Evolutionary conservation across 1,140 invertebrate species (phyloP), one percentile per base, ranked within the genome.

Genomic region (Pectinophora gossypiella): DNA sequence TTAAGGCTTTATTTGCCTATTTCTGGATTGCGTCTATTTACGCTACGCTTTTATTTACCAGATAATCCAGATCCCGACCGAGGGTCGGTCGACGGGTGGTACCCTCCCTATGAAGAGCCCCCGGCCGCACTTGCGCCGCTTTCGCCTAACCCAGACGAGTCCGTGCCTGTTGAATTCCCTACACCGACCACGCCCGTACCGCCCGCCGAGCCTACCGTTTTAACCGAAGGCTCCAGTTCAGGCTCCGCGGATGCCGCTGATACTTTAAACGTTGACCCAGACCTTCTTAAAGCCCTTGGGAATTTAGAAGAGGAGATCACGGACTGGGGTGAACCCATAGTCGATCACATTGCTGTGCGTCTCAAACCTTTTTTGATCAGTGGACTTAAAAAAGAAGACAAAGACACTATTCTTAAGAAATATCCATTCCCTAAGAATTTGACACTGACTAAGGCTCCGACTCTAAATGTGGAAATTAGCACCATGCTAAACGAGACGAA

Each of bases 341-440:
- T 40, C 38, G 13, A 40, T 16, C 12, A 40, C 16, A 40, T 40
- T 15, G 13, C 38, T 9, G 12, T 19, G 3, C 45, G 43, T 16
- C 40, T 22, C 0, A 22, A 53, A 19, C 45, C 16, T 1, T 32
- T 58, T 13, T 35, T 58, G 16, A n/a, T 38, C 1, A 45, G 22
- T 20, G 55, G 55, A 4, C 23, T 57, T 6, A 48, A 35, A 36
- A 57, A 57, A 22, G 38, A 48, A 19, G 23, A 16, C 3, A 48
- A 45, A n/a, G 56, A 58, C 23, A 22, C n/a, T 10, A 19, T 58
- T n/a, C 6, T 23, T 7, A 57, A 57, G 16, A 57, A 57, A 32
- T 57, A 51, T 44, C 22, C 20, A 18, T 52, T 43, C 22, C 55
- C 55, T 1, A 52, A 52, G 40, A 57, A 57, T 48, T 13, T 43